Base-by-base conservation (phyloP, 1,140 invertebrate genomes). In the Hyles vespertilio region DNA sequence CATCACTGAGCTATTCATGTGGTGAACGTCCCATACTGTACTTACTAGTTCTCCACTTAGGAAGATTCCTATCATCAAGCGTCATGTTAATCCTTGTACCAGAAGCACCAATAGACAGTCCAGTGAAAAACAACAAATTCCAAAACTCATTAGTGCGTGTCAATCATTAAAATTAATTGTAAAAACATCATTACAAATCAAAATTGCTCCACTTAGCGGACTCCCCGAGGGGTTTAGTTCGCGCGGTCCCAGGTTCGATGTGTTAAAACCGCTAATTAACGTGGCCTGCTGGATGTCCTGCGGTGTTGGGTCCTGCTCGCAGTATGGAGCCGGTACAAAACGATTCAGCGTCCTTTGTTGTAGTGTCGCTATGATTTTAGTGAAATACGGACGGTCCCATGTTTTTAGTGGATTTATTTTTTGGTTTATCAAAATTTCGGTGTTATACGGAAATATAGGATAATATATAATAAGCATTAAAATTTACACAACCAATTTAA, bases 201-300 rank as follows among this genome's bases (percentile, higher is more conserved):
- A 69, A 72, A 75, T 75, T 75, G 67, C 55, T 43, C 56, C 59
- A 73, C 61, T 75, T 75, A 77, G 52, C 59, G 12, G 56, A 10
- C 69, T 48, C 67, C 61, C 65, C 44, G 65, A 76, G 73, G 75
- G 65, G 70, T 69, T 62, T 65, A 69, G 47, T 64, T 78, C 70
- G 62, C 63, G 8, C 4, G 36, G 62, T 58, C 45, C 45, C 67
- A 61, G 67, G 58, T 59, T 64, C 60, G 51, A 47, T 66, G 57
- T 56, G 61, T 68, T 63, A 63, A 70, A 74, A 69, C 34, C 70
- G 57, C 79, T 81, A 78, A 81, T 81, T 77, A 69, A 69, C 58
- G 47, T 56, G 63, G 57, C 60, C 58, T 51, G 48, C 22, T 8
- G 51, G 67, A 65, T 60, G 46, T 66, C 73, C 70, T 61, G 70